A percentile compares a stretch with the other conserved stretches of the same genome.
Conservation (phyloP, 1,140 invertebrate genomes). For the Marisa cornuarietis region DNA sequence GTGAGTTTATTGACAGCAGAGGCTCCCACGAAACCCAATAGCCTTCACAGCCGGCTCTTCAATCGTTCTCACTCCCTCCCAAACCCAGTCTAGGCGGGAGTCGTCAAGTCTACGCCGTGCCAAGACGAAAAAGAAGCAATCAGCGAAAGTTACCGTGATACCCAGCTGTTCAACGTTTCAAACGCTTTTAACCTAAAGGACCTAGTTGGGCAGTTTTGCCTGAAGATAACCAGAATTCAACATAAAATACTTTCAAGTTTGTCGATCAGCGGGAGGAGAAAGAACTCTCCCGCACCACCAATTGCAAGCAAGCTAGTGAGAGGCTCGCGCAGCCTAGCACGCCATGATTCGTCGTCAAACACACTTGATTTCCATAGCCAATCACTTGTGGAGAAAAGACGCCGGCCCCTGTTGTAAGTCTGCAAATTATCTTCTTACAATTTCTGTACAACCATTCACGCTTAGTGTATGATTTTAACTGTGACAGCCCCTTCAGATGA, state of each 20-base stretch:
- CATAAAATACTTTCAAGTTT: not conserved
- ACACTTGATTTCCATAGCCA: slow-evolving; percentile 65
- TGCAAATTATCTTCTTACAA: slow-evolving; percentile 75
- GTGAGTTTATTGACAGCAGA: slow-evolving; percentile 18
- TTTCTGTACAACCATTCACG: slow-evolving; percentile 28
- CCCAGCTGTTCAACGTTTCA: too few relatives aligned
- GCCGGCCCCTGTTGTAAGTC: slow-evolving; percentile 80
- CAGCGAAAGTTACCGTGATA: too few relatives aligned
- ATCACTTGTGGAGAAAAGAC: slow-evolving; percentile 56
- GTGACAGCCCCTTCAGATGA: not conserved
- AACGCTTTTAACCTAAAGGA: too few relatives aligned
- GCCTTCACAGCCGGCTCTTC: slow-evolving; percentile 12
- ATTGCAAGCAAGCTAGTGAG: slow-evolving; percentile 55
- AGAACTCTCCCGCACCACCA: slow-evolving; percentile 52
- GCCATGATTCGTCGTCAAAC: slow-evolving; percentile 69
- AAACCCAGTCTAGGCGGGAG: not conserved
- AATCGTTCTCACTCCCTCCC: slow-evolving; percentile 1
- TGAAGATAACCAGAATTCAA: not conserved
- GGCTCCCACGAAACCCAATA: slow-evolving; percentile 16
- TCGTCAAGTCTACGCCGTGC: too few relatives aligned
- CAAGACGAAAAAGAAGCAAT: too few relatives aligned
- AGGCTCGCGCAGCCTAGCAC: slow-evolving; percentile 43
- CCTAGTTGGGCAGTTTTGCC: too few relatives aligned
- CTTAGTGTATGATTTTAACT: slow-evolving; percentile 19
- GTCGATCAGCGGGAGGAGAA: slow-evolving; percentile 22